Percentiles rank a stretch among this genome's conserved stretches.
Evolutionary conservation across 2,888 invertebrate genomes (phyloP).

Genomic region (Eulithis prunata): DNA sequence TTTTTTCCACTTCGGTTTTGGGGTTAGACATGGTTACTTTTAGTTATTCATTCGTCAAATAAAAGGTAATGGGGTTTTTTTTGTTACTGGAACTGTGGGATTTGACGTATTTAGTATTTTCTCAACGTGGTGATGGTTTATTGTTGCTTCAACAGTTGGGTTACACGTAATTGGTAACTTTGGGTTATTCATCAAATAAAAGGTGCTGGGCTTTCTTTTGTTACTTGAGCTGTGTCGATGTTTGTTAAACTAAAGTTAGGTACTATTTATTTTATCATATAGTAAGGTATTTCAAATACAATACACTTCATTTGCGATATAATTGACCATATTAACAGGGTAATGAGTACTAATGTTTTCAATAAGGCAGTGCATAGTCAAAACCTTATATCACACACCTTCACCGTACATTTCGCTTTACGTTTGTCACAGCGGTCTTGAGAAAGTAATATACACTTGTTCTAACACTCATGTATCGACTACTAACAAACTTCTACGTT

Average conservation of each 20-base stretch:
- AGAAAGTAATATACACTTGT: slow-evolving; percentile 12
- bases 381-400: slow-evolving; percentile 39
- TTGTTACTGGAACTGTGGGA: neutral
- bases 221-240: neutral
- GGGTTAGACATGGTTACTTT: neutral
- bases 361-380: slow-evolving; percentile 58
- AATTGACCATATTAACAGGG: no score
- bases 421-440: neutral
- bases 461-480: slow-evolving; percentile 20
- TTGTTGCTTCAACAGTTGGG: no score
- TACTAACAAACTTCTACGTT: slow-evolving; percentile 19
- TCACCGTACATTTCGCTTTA: slow-evolving; percentile 15
- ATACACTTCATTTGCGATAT: no score
- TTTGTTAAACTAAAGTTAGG: neutral
- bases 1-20: neutral
- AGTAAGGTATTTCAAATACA: no score
- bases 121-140: no score
- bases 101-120: no score
- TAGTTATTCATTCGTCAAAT: neutral
- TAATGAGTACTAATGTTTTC: neutral
- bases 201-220: neutral
- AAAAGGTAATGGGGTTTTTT: neutral
- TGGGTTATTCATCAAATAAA: neutral
- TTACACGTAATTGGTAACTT: neutral
- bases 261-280: no score